Percentiles rank a stretch among this genome's conserved stretches.
Conservation (phyloP, 2,113 vertebrate species). For the Crotalus helleri region DNA sequence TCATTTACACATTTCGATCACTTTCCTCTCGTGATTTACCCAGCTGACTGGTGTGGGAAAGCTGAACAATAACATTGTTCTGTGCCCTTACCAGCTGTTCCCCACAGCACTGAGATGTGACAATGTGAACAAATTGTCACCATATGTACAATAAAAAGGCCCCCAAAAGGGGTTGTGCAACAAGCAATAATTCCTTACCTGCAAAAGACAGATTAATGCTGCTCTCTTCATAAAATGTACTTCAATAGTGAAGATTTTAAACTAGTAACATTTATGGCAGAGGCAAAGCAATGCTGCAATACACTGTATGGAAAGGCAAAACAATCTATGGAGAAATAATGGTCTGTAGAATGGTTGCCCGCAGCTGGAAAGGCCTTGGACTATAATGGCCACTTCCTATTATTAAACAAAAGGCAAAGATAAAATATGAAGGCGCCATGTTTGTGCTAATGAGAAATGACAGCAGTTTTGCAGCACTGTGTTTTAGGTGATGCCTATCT, state of each 20-base stretch:
- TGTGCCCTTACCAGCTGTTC: neutral
- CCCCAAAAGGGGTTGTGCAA: neutral
- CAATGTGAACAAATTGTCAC: neutral
- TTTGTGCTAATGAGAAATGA: neutral
- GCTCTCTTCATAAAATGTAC: constrained; percentile 3
- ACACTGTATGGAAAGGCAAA: neutral
- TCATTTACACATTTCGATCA: neutral
- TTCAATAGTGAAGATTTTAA: neutral
- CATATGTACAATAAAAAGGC: neutral
- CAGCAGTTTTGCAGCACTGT: neutral
- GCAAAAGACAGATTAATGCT: constrained; percentile 42
- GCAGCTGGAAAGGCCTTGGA: neutral
- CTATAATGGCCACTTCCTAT: neutral
- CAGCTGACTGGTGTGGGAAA: neutral
- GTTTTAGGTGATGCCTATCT: neutral
- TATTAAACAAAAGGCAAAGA: neutral
- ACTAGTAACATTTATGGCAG: neutral
- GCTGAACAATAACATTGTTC: neutral
- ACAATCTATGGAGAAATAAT: neutral
- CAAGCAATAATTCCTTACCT: constrained; percentile 54
- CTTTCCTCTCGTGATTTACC: neutral
- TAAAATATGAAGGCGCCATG: neutral
- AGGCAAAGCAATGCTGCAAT: neutral
- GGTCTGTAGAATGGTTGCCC: neutral
- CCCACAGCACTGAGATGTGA: neutral